Conservation (phyloP, 2,113 vertebrate genomes). For the Cepphus grylle region DNA sequence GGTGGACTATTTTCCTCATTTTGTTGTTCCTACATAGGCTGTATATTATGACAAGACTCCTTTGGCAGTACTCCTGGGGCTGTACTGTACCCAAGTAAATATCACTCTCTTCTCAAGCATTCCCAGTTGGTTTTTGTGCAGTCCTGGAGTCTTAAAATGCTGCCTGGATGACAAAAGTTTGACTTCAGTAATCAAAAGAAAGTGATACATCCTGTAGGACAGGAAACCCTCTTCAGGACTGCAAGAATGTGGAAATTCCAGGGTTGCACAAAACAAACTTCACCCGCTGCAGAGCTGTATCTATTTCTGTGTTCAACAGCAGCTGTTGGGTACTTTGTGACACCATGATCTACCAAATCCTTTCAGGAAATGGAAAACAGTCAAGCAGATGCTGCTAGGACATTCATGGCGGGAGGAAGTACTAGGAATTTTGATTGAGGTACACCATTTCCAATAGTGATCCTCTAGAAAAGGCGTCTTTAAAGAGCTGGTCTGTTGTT, state of each 20-base stretch:
- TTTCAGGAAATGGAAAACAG: background rate
- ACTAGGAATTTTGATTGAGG: background rate
- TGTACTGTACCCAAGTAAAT: background rate
- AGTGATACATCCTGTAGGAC: background rate
- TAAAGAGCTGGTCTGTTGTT: background rate
- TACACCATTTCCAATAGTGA: background rate
- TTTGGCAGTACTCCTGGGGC: background rate
- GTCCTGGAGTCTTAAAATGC: background rate
- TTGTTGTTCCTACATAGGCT: background rate
- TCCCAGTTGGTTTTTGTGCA: background rate
- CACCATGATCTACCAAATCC: background rate
- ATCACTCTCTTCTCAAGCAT: background rate
- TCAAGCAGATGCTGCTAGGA: background rate
- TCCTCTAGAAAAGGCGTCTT: background rate
- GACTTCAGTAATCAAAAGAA: background rate
- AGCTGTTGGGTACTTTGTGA: background rate
- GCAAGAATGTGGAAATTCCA: background rate
- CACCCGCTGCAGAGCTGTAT: background rate
- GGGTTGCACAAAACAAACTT: background rate
- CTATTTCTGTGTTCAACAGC: background rate
- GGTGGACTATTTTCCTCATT: background rate
- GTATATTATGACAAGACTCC: background rate
- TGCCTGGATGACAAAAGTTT: background rate
- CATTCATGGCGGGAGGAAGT: background rate
- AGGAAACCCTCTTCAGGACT: background rate